Conservation (phyloP, 2,888 invertebrate genomes). For the Drosophila tripunctata region DNA sequence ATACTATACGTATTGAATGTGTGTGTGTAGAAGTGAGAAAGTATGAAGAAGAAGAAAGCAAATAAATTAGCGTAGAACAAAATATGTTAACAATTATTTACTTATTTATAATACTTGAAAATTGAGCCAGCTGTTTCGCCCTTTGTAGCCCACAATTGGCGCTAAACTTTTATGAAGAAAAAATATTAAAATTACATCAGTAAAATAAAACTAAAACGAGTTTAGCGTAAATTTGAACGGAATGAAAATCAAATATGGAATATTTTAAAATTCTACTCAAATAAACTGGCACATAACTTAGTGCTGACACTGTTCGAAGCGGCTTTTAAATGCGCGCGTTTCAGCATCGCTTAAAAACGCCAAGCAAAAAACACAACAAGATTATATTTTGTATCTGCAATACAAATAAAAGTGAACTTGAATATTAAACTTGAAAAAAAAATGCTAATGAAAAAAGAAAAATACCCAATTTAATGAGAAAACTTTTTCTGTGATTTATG, state of each 20-base stretch:
- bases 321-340: slow-evolving; percentile 42
- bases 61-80: slow-evolving; percentile 34
- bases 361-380: slow-evolving; percentile 12
- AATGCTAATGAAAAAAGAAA: slow-evolving; percentile 15
- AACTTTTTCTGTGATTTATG: slow-evolving; percentile 79
- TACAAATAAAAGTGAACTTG: slow-evolving; percentile 29
- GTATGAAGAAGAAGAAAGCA: neutral
- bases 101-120: slow-evolving; percentile 34
- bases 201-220: slow-evolving; percentile 42
- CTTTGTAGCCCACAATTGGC: slow-evolving; percentile 35
- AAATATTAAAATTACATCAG: slow-evolving; percentile 52
- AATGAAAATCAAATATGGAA: slow-evolving; percentile 19
- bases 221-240: slow-evolving; percentile 43
- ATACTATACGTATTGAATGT: slow-evolving; percentile 43
- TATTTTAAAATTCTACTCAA: slow-evolving; percentile 25
- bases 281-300: slow-evolving; percentile 18
- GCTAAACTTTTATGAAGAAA: slow-evolving; percentile 43
- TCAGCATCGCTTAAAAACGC: slow-evolving; percentile 54
- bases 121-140: slow-evolving; percentile 13
- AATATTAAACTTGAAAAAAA: slow-evolving; percentile 12
- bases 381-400: slow-evolving; percentile 68
- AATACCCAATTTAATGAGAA: slow-evolving; percentile 59
- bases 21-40: slow-evolving; percentile 23
- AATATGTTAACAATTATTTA: slow-evolving; percentile 52
- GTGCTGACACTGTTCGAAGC: slow-evolving; percentile 32